These are phyloP conservation scores for Chironomus tepperi DNA, from an alignment of 1,140 invertebrate species.

Conservation along the genomic window DNA sequence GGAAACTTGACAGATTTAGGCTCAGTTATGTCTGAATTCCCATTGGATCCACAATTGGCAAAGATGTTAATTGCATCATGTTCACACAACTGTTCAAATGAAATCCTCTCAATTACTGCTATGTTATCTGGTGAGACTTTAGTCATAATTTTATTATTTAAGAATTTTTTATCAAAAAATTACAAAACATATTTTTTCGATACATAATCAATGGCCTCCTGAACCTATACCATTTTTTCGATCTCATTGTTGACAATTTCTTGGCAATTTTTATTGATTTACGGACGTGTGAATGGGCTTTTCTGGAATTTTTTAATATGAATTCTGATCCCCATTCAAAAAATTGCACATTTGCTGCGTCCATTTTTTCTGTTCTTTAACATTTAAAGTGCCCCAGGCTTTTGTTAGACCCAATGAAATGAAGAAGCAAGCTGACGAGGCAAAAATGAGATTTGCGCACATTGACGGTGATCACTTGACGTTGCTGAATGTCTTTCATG, in stretches of 20 bases:
- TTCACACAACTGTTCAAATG: constrained; percentile 98
- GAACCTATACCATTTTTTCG: not conserved
- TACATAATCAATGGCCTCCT: not conserved
- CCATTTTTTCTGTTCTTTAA: not conserved
- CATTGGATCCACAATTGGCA: constrained; percentile 90
- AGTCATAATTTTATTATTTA: constrained; percentile 20
- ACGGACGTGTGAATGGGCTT: constrained; percentile 16
- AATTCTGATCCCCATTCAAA: constrained; percentile 22
- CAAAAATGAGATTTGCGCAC: constrained; percentile 96
- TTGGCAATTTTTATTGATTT: constrained; percentile 21
- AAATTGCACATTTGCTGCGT: constrained; percentile 4
- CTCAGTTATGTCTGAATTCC: constrained; percentile 96
- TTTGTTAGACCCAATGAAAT: constrained; percentile 96
- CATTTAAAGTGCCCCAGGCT: constrained; percentile 84
- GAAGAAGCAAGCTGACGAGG: constrained; percentile 93
- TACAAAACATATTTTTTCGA: not conserved
- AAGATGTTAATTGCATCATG: constrained; percentile 96
- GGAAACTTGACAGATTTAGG: constrained; percentile 85
- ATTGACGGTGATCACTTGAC: constrained; percentile 97
- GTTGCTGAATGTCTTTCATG: constrained; percentile 93
- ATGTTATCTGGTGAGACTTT: constrained; percentile 91
- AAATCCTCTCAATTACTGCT: constrained; percentile 96
- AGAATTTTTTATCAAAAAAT: not conserved
- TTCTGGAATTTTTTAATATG: not conserved
- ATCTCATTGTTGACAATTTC: not conserved